A percentile compares a stretch with the other conserved stretches of the same genome.
These are phyloP conservation scores for Stegodyphus mimosarum DNA, from an alignment of 1,140 invertebrate species.

Conservation along the genomic window DNA sequence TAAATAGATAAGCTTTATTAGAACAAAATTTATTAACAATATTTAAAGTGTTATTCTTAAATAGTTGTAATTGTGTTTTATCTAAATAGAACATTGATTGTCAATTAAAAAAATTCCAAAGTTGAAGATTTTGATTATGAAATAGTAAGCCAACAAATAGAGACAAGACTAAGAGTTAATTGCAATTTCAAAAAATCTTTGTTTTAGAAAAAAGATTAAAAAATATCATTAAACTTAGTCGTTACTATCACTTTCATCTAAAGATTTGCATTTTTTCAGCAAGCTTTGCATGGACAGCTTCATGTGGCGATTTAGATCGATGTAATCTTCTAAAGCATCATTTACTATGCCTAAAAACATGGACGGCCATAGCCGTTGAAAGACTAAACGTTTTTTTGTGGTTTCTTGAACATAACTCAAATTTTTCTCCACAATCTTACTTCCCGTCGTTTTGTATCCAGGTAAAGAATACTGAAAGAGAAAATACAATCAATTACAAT, in stretches of 20 bases:
- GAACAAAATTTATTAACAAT: slow-evolving; percentile 50
- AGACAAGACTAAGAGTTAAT: slow-evolving; percentile 8
- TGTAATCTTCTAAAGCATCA: slow-evolving; percentile 58
- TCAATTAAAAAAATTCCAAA: slow-evolving; percentile 42
- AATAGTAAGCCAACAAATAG: slow-evolving; percentile 39
- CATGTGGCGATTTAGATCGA: slow-evolving; percentile 57
- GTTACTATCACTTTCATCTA: slow-evolving; percentile 51
- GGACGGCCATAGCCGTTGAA: slow-evolving; percentile 59
- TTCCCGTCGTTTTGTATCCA: slow-evolving; percentile 51
- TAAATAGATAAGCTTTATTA: slow-evolving; percentile 61
- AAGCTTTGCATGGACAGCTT: slow-evolving; percentile 59
- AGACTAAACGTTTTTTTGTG: slow-evolving; percentile 56
- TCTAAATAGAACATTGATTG: slow-evolving; percentile 49
- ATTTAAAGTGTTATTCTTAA: slow-evolving; percentile 52
- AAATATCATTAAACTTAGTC: slow-evolving; percentile 30
- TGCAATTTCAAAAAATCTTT: slow-evolving; percentile 9
- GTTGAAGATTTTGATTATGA: slow-evolving; percentile 37
- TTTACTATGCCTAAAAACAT: slow-evolving; percentile 57
- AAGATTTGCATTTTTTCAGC: slow-evolving; percentile 57
- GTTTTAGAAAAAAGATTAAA: slow-evolving; percentile 32
- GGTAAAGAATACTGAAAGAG: slow-evolving; percentile 45
- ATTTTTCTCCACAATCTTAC: slow-evolving; percentile 48
- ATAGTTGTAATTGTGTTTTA: slow-evolving; percentile 28
- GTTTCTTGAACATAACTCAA: slow-evolving; percentile 28
- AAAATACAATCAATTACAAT: neutral